phyloP scores from a whole-genome alignment of 2,797 vertebrate genomes.

The Sebastes wilsoni region DNA sequence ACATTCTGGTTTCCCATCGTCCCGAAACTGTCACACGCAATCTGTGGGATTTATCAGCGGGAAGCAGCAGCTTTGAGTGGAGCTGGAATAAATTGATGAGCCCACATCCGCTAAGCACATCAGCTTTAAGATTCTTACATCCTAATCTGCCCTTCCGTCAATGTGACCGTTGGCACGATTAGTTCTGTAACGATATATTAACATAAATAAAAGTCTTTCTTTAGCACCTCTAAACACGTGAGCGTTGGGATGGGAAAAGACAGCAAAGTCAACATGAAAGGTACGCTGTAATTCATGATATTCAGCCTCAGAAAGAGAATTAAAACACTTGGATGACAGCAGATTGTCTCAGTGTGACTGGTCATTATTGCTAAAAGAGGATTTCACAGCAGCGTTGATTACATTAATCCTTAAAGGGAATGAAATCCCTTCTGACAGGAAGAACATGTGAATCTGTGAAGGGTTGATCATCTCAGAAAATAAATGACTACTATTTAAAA shows the following conservation, averaged over 20 bases:
- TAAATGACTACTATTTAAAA: conserved; percentile 27
- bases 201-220: neutral
- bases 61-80: conserved; percentile 46
- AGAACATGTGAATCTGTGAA: conserved; percentile 60
- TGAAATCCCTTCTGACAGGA: conserved; percentile 65
- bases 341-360: conserved; percentile 67
- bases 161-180: conserved; percentile 28
- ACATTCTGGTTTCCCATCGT: conserved; percentile 38
- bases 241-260: neutral
- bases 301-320: conserved; percentile 29
- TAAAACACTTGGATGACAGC: conserved; percentile 63
- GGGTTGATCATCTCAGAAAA: conserved; percentile 53
- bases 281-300: neutral
- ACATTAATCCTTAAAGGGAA: conserved; percentile 75
- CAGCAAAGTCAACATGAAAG: neutral
- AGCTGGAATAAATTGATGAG: conserved; percentile 58
- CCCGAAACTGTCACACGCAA: conserved; percentile 51
- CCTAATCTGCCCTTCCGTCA: conserved; percentile 58
- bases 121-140: conserved; percentile 68
- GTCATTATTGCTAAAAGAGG: conserved; percentile 72
- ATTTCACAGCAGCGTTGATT: conserved; percentile 75
- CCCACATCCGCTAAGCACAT: conserved; percentile 56
- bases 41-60: conserved; percentile 56
- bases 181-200: conserved; percentile 6
- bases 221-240: neutral